Percentiles rank a stretch among this genome's conserved stretches.
phyloP scores from a whole-genome alignment of 2,888 invertebrate species.

The Hetaerina titia region DNA sequence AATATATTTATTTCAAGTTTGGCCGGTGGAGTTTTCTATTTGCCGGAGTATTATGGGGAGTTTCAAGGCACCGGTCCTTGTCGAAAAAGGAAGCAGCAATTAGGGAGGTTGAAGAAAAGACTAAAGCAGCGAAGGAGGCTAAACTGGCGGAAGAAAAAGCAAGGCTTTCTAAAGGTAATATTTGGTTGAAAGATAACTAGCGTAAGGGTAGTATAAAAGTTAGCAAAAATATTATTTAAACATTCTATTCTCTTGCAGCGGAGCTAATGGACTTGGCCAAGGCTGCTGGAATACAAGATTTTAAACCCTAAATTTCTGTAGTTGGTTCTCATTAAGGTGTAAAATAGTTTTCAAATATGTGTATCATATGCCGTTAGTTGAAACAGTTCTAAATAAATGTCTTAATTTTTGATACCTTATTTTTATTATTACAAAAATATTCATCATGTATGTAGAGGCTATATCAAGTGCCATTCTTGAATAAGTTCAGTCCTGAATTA shows the following conservation, averaged over 20 bases:
- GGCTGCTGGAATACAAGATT: slow-evolving; percentile 69
- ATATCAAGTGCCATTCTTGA: too few relatives aligned
- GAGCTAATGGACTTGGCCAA: slow-evolving; percentile 69
- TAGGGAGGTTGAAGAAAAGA: slow-evolving; percentile 73
- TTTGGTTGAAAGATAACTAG: background rate
- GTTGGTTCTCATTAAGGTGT: background rate
- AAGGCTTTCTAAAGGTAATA: slow-evolving; percentile 80
- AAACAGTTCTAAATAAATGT: slow-evolving; percentile 2
- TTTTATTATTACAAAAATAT: background rate
- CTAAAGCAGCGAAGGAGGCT: slow-evolving; percentile 75
- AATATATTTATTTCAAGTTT: slow-evolving; percentile 80
- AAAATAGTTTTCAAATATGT: slow-evolving; percentile 40
- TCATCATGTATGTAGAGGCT: too few relatives aligned
- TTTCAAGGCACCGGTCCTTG: slow-evolving; percentile 77
- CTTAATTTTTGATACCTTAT: background rate
- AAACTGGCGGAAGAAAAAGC: slow-evolving; percentile 87
- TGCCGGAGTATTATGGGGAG: slow-evolving; percentile 87
- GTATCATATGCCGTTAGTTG: slow-evolving; percentile 33
- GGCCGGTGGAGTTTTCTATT: slow-evolving; percentile 89
- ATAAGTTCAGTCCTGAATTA: too few relatives aligned
- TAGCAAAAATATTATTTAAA: background rate
- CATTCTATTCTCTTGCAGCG: slow-evolving; percentile 63
- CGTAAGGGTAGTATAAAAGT: background rate
- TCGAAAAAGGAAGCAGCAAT: slow-evolving; percentile 73
- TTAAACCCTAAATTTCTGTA: slow-evolving; percentile 1